phyloP scores from a whole-genome alignment of 2,113 vertebrate genomes.

The Plectropomus leopardus region DNA sequence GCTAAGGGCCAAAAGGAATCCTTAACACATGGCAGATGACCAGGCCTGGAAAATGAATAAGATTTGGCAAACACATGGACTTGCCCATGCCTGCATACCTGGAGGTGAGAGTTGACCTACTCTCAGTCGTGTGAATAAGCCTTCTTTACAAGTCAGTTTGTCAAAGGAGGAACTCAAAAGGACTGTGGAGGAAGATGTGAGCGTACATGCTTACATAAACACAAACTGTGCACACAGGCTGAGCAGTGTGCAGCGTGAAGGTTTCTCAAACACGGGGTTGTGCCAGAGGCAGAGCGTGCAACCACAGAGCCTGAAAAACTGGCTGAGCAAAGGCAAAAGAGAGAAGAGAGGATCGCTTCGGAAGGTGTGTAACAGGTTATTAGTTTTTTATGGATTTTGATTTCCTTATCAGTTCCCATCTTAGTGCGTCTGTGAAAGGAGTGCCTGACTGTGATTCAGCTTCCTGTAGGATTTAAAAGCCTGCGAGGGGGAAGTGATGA shows the following conservation, averaged over 20 bases:
- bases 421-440: neutral
- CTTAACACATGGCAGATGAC: slow-evolving; percentile 24
- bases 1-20: slow-evolving; percentile 14
- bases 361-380: slow-evolving; percentile 18
- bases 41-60: slow-evolving; percentile 26
- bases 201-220: slow-evolving; percentile 63
- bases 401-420: slow-evolving; percentile 2
- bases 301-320: slow-evolving; percentile 73
- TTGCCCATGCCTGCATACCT: slow-evolving; percentile 61
- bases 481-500: slow-evolving; percentile 17
- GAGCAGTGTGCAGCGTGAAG: slow-evolving; percentile 57
- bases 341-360: neutral
- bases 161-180: slow-evolving; percentile 71
- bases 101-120: slow-evolving; percentile 51
- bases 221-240: slow-evolving; percentile 56
- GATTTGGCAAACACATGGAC: slow-evolving; percentile 50
- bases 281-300: slow-evolving; percentile 59
- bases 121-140: slow-evolving; percentile 60
- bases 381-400: neutral
- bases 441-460: slow-evolving; percentile 29
- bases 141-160: slow-evolving; percentile 70
- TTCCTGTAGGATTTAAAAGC: slow-evolving; percentile 19
- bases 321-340: slow-evolving; percentile 47
- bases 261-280: slow-evolving; percentile 70
- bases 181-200: slow-evolving; percentile 39